These are phyloP conservation scores for Heterotis niloticus DNA, from an alignment of 2,113 vertebrate genomes.

Conservation along the genomic window DNA sequence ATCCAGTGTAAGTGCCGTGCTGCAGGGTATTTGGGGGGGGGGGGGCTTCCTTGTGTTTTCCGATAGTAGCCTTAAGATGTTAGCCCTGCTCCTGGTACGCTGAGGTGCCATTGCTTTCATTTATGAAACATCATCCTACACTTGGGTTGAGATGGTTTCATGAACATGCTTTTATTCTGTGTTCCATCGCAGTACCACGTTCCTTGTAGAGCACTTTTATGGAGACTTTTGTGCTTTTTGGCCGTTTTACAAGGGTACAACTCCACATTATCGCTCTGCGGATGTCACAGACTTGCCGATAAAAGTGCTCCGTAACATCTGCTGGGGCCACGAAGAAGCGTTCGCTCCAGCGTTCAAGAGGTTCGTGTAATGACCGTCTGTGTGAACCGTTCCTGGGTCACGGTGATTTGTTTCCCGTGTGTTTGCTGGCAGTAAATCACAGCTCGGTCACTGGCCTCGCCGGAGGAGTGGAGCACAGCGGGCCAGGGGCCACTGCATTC, in stretches of 20 bases:
- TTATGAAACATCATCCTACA: too few species aligned
- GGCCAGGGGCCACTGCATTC: neutral
- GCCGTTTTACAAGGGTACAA: neutral
- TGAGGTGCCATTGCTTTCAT: too few species aligned
- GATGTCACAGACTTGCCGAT: neutral
- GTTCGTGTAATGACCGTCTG: conserved; percentile 49
- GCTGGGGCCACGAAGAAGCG: neutral
- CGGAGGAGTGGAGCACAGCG: neutral
- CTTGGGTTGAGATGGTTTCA: too few species aligned
- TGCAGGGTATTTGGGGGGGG: too few species aligned
- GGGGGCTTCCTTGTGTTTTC: too few species aligned
- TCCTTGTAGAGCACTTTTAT: too few species aligned
- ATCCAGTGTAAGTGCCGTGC: too few species aligned
- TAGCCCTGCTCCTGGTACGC: too few species aligned
- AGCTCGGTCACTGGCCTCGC: neutral
- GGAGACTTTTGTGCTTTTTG: neutral
- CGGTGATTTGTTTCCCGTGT: conserved; percentile 49
- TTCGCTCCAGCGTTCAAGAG: conserved; percentile 42
- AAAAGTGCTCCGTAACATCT: neutral
- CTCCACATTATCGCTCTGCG: neutral
- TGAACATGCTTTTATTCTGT: too few species aligned
- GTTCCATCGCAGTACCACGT: too few species aligned
- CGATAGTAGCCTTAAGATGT: too few species aligned
- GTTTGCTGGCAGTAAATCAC: conserved; percentile 40
- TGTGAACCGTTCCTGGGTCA: conserved; percentile 54